Evolutionary conservation across 2,113 vertebrate genomes (phyloP), one percentile per base, ranked within the genome.

Genomic region (Nycticorax nycticorax): DNA sequence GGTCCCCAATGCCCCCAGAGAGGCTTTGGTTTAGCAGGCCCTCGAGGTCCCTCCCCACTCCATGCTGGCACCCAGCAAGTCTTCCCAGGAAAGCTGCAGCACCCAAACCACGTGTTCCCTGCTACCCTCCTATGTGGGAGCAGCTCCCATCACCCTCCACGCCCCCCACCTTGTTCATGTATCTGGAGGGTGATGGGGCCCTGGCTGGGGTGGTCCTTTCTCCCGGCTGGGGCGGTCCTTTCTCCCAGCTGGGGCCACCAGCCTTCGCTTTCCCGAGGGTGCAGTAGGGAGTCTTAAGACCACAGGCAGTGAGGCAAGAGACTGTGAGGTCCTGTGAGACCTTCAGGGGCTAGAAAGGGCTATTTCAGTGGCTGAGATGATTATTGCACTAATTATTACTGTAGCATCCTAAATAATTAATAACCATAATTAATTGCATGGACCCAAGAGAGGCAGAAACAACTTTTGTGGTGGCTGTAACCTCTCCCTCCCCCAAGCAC

Each of bases 351-450:
- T 66, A 55, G 18, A 90, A 81, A 11, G 48, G 50, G 43, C 35
- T 85, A 45, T 82, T 87, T 84, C 33, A 45, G 48, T 56, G 68
- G 21, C 66, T 47, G 35, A 84, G 57, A 48, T 76, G 15, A 72
- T 92, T 91, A 82, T 47, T 55, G 15, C 45, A n/a, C 50, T 66
- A 74, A 92, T 92, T 79, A 89, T 89, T 73, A 52, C 26, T 47
- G 30, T 62, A 60, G 43, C 62, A 59, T 68, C 74, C 71, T 95
- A 66, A 91, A 92, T 83, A 94, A 92, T 95, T 87, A 78, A 89
- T 76, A 73, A 35, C 59, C 8, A 14, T 88, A 92, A 95, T 92
- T 91, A 92, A 92, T 89, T 73, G 52, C 67, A 35, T 14, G 32
- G 74, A 55, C 83, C 59, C 80, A 75, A 76, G 89, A 85, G 92